Evolutionary conservation across 2,888 invertebrate genomes (phyloP).

Genomic region (Portevinia maculata): DNA sequence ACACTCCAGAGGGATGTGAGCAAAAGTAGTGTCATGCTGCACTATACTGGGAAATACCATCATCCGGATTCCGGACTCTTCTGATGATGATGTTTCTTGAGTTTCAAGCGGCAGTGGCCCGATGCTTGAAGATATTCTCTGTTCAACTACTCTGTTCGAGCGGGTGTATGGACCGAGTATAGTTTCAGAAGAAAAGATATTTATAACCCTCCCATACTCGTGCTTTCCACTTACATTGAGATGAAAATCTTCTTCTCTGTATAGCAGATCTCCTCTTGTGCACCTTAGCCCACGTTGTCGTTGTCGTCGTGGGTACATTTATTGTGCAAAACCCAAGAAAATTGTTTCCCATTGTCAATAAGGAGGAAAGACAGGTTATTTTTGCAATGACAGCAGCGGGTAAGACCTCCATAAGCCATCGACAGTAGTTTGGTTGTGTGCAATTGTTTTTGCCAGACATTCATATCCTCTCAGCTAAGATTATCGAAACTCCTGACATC

Average conservation of each 20-base stretch:
- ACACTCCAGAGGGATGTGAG: constrained; percentile 19
- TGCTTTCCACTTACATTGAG: background rate
- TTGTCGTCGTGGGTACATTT: constrained; percentile 34
- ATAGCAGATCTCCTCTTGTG: constrained; percentile 9
- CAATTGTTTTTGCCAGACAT: constrained; percentile 43
- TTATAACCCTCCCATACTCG: constrained; percentile 28
- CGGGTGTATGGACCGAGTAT: constrained; percentile 21
- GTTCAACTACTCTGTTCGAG: background rate
- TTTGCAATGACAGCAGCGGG: constrained; percentile 36
- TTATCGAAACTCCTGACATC: constrained; percentile 58
- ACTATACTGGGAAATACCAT: constrained; percentile 36
- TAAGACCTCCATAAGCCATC: constrained; percentile 26
- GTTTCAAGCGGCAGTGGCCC: constrained; percentile 50
- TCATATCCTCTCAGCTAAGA: constrained; percentile 57
- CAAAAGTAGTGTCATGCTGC: constrained; percentile 41
- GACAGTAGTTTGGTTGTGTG: constrained; percentile 17
- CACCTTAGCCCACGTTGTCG: constrained; percentile 5
- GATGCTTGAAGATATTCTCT: constrained; percentile 34
- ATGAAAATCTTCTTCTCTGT: constrained; percentile 20
- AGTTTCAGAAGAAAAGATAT: constrained; percentile 32
- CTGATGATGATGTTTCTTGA: constrained; percentile 58
- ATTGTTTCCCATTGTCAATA: constrained; percentile 69
- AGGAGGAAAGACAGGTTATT: constrained; percentile 60
- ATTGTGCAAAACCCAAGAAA: constrained; percentile 62
- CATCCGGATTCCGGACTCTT: constrained; percentile 35